These are phyloP conservation scores for Platycheirus rosarum DNA, from an alignment of 2,888 invertebrate species.

Conservation along the genomic window DNA sequence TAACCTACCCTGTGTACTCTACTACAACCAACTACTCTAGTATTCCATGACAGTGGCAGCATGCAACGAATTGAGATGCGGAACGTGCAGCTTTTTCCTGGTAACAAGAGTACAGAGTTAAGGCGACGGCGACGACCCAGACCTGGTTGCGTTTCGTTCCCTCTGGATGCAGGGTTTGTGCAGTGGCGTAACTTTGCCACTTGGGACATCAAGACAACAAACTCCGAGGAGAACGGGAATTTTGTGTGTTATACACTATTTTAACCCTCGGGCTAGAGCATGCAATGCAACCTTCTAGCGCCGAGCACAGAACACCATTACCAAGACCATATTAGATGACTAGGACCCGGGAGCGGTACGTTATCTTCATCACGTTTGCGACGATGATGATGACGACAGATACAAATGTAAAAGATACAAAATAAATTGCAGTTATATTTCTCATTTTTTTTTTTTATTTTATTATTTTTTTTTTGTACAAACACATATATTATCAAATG, in stretches of 20 bases:
- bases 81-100: conserved; percentile 37
- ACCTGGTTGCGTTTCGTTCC: conserved; percentile 71
- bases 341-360: conserved; percentile 47
- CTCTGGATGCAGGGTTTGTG: conserved; percentile 46
- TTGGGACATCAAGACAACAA: conserved; percentile 23
- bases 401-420: conserved; percentile 70
- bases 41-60: too few relatives aligned
- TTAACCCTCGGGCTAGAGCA: conserved; percentile 49
- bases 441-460: conserved; percentile 7
- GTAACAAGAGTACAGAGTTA: conserved; percentile 2
- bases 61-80: conserved; percentile 66
- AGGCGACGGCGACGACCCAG: conserved; percentile 58
- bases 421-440: conserved; percentile 63
- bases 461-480: conserved; percentile 1
- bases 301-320: conserved; percentile 4
- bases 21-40: conserved; percentile 9
- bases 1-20: conserved; percentile 4
- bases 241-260: conserved; percentile 53
- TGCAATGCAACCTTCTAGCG: conserved; percentile 52
- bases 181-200: conserved; percentile 28
- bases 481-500: background rate
- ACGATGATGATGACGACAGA: conserved; percentile 48
- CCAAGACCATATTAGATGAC: background rate
- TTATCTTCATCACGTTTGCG: conserved; percentile 70
- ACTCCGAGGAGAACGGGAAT: background rate